Base-by-base conservation (phyloP, 2,113 vertebrate species). In the Marcusenius ussheri region DNA sequence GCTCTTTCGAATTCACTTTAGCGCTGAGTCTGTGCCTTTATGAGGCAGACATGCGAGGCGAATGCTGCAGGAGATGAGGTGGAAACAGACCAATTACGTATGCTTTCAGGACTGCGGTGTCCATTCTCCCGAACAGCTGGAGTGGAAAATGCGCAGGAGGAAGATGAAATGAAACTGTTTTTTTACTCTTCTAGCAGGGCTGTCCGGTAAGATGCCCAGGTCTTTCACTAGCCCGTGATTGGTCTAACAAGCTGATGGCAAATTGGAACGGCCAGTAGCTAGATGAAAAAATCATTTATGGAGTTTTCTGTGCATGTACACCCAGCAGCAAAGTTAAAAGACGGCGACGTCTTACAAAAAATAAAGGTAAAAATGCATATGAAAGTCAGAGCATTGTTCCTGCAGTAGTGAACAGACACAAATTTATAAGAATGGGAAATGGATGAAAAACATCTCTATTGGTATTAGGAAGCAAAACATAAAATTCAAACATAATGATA, bases 21-120 rank as follows among this genome's bases (percentile, higher is more conserved):
- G 91, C 94, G 94, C 87, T 94, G 91, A 95, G 96, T 96, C 94
- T 91, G 93, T 92, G 92, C 83, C 92, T 96, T 96, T 96, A 93
- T 94, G 91, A 96, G 92, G 91, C 91, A 95, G 94, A 93, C 92
- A 92, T 93, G 83, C 94, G 95, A 95, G 95, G 92, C 93, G 94
- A 93, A 94, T 91, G 93, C 95, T 93, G 93, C 93, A 93, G 91
- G 92, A 95, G 93, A 95, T 95, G 90, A 94, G 95, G 94, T 94
- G 93, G 94, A 95, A 95, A 95, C 91, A 93, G 93, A 92, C 92
- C 93, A 93, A 95, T 95, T 96, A 94, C 66, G 89, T 90, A 58
- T 83, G 53, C 88, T 90, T 90, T 92, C 92, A 91, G 85, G 91
- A 88, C 31, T 86, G 83, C 31, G 91, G 89, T 53, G 66, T 24